Evolutionary conservation across 2,797 vertebrate genomes (phyloP).

Genomic region (Petrocephalus schoutedeni): DNA sequence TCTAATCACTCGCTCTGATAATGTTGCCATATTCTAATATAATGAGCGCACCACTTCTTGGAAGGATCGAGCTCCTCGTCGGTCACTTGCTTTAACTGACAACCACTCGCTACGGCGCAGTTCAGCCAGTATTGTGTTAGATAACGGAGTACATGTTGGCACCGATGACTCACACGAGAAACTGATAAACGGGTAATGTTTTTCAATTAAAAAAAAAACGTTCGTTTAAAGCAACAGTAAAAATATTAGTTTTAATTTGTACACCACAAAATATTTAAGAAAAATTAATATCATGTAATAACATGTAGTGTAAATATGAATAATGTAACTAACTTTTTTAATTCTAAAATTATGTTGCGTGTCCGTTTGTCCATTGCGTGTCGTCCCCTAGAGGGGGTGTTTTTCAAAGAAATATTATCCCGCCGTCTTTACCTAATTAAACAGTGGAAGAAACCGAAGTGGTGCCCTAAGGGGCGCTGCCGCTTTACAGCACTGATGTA

Average conservation of each 20-base stretch:
- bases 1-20: conserved; percentile 17
- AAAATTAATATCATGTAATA: not conserved
- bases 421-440: not conserved
- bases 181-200: not conserved
- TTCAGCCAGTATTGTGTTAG: not conserved
- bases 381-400: not conserved
- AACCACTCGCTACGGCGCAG: not conserved
- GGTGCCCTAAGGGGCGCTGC: not conserved
- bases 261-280: not conserved
- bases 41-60: conserved; percentile 31
- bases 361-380: not conserved
- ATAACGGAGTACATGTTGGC: not conserved
- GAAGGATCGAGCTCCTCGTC: conserved; percentile 28
- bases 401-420: not conserved
- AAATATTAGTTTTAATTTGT: not conserved
- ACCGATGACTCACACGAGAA: not conserved
- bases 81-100: conserved; percentile 18
- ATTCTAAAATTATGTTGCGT: not conserved
- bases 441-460: not conserved
- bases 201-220: not conserved
- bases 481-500: not conserved
- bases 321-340: not conserved
- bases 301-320: not conserved
- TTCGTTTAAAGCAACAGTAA: not conserved
- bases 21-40: conserved; percentile 27